Evolutionary conservation across 2,113 vertebrate genomes (phyloP), one percentile per base, ranked within the genome.

Genomic region (Lophotis ruficrista): DNA sequence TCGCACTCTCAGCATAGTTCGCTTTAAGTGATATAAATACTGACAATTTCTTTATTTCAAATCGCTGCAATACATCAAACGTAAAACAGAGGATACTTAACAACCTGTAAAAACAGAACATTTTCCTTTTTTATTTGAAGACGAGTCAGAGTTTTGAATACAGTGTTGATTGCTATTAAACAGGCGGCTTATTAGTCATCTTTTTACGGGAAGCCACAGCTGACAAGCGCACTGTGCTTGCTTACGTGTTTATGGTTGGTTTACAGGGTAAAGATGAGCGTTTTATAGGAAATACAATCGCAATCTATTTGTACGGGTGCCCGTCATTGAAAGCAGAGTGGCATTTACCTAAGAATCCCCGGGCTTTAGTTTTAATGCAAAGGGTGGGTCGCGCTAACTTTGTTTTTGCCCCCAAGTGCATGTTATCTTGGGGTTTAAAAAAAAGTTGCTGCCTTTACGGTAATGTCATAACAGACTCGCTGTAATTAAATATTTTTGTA

Each of bases 401-500:
- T 96, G 93, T 41, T 95, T 96, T 95, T 97, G 85, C 91, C 96
- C 95, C 94, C 90, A 95, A 96, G 93, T 97, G 94, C 75, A 58
- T 69, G 90, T 96, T 98, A 72, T 86, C 92, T 95, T 96, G 54
- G 89, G 92, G 81, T 89, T 97, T 96, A 57, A 95, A 95, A 97
- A 92, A 69, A 90, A 97, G 95, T 92, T 94, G 68, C 94, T 95
- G 94, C 92, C 88, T 98, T 95, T 97, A 93, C 87, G 91, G 93
- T 96, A 95, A 93, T 98, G 98, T 98, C 98, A 98, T 98, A 98
- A 98, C 97, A 98, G 96, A 97, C 97, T 98, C 97, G 94, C 96
- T 98, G 96, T 98, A 98, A 98, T 98, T 98, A 98, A 98, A 98
- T 98, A 98, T 98, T 98, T 98, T 98, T 98, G 97, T 95, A 93